These are phyloP conservation scores for Basileuterus tristriatus DNA, from an alignment of 2,797 vertebrate genomes.

Conservation along the genomic window DNA sequence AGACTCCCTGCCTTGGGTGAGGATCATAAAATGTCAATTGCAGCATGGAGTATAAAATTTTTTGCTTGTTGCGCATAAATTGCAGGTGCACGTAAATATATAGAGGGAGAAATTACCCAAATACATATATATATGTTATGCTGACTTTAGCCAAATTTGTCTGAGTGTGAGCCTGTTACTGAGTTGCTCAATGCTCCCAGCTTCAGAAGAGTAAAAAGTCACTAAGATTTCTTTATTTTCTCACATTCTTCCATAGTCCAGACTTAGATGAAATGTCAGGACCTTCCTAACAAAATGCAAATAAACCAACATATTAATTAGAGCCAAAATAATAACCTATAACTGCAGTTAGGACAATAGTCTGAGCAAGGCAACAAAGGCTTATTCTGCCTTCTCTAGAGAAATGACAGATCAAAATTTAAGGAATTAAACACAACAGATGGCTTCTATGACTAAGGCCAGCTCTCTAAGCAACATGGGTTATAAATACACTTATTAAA, in stretches of 20 bases:
- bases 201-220: not conserved
- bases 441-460: conserved; percentile 36
- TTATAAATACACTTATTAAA: conserved; percentile 47
- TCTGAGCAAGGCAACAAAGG: not conserved
- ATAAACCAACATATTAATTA: not conserved
- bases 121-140: not conserved
- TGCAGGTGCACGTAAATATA: conserved; percentile 39
- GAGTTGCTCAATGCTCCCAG: not conserved
- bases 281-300: not conserved
- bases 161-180: not conserved
- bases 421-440: conserved; percentile 18
- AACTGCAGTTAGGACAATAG: not conserved
- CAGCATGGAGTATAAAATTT: not conserved
- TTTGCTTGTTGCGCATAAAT: not conserved
- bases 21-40: conserved; percentile 14
- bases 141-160: not conserved
- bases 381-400: not conserved
- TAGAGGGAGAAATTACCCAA: not conserved
- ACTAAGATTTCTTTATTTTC: not conserved
- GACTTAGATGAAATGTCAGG: not conserved
- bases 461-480: not conserved
- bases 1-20: not conserved
- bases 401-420: not conserved
- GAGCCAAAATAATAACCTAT: not conserved
- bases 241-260: not conserved